Base-by-base conservation (phyloP, 1,140 invertebrate genomes). In the Popillia japonica region DNA sequence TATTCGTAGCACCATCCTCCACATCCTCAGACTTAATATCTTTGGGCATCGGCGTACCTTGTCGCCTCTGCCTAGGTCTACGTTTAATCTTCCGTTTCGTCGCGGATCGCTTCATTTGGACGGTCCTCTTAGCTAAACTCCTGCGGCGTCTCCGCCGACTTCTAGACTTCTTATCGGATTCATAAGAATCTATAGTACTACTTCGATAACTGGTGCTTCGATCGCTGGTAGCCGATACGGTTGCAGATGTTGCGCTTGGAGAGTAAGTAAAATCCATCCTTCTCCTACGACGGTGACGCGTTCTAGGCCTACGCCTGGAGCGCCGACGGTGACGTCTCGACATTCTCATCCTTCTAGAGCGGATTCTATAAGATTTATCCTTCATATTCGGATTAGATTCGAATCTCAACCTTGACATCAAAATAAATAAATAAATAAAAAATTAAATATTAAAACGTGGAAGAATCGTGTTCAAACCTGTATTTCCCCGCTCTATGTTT, bases 401-500 rank as follows among this genome's bases (percentile, higher is more conserved):
- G 6, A 55, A n/a, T 17, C 17, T 55, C 48, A 55, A n/a, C 48
- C 48, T 55, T 17, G 2, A 3, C 17, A 17, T 55, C n/a, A n/a
- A n/a, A n/a, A n/a, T 55, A 55, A 3, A 2, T 6, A 3, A 9
- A 48, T 34, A 34, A 48, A 48, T 42, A 48, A 6, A 48, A 11
- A 9, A 48, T 48, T 48, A 34, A 34, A n/a, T 64, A 44, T 85
- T 86, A 23, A 68, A 8, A 27, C 2, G 27, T 80, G 75, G 59
- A 42, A 20, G 48, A 41, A 27, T 27, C 11, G 42, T 74, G 72
- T 41, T 34, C 72, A 40, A 75, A 75, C 23, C 64, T 75, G 77
- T 87, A 87, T 77, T 86, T 86, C 23, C 86, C 86, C 6, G 84
- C 84, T 40, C 81, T 80, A 0, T 84, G 81, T 41, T 83, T 83